These are phyloP conservation scores for Triplophysa dalaica DNA, from an alignment of 2,113 vertebrate genomes.

Conservation along the genomic window DNA sequence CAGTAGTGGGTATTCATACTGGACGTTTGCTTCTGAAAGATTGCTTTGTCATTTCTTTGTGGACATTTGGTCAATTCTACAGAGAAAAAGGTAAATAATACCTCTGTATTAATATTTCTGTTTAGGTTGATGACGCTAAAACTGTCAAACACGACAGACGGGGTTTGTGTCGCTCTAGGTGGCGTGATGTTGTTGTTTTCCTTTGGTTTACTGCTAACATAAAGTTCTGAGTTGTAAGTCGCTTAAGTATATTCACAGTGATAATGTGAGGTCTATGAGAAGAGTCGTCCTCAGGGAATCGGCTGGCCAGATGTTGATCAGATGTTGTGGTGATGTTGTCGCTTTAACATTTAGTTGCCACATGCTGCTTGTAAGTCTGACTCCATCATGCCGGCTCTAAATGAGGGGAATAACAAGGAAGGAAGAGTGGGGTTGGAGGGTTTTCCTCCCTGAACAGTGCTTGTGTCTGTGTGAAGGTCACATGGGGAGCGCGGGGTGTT, in stretches of 20 bases:
- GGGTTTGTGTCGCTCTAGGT: not conserved
- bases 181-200: not conserved
- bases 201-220: not conserved
- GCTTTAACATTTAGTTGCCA: constrained; percentile 14
- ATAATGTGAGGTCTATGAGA: not conserved
- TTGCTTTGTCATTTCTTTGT: not conserved
- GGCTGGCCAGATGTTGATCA: constrained; percentile 42
- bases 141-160: not conserved
- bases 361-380: constrained; percentile 41
- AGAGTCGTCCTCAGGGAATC: not conserved
- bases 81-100: constrained; percentile 29
- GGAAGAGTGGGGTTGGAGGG: constrained; percentile 31
- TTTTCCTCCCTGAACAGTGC: constrained; percentile 55
- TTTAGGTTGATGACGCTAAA: not conserved
- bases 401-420: constrained; percentile 39
- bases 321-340: constrained; percentile 18
- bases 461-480: constrained; percentile 26
- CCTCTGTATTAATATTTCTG: not conserved
- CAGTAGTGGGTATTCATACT: not conserved
- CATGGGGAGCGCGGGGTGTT: constrained; percentile 25
- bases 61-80: not conserved
- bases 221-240: constrained; percentile 20
- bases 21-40: not conserved
- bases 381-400: constrained; percentile 18
- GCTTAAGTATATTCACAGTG: not conserved